Base-by-base conservation (phyloP, 1,140 invertebrate genomes). In the Chironomus tepperi region DNA sequence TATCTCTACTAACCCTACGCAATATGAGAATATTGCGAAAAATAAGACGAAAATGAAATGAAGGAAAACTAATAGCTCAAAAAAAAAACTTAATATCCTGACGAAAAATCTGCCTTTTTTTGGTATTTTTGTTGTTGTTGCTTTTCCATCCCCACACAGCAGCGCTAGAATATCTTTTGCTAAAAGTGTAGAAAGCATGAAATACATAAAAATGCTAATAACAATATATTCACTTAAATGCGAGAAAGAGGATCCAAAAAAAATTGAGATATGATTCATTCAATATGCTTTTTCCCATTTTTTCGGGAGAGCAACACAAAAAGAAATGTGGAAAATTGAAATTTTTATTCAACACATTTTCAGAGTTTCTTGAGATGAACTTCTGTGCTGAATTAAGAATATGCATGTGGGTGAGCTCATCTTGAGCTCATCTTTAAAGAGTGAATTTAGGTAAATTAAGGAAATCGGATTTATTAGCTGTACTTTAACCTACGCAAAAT, bases 31-130 rank as follows among this genome's bases (percentile, higher is more conserved):
- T 2, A 34, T 34, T 34, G 24, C 24, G 43, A 47, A 47, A 15
- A 47, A n/a, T n/a, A 15, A 57, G 47, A 57, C 47, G n/a, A 15
- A 15, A 47, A 57, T n/a, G n/a, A n/a, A n/a, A n/a, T n/a, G n/a
- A n/a, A n/a, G n/a, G n/a, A 70, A 70, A 70, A 70, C 65, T 70
- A 70, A 70, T 70, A 70, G 65, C 65, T 70, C 65, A 70, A 70
- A 57, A 34, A n/a, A n/a, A n/a, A 57, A 70, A 70, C 65, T 70
- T 70, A 70, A 70, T 70, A 70, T 70, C 65, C 65, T 70, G 65
- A 16, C n/a, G 18, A 70, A 57, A 57, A 3, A 15, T 57, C 47
- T 57, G 10, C 9, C 2, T 57, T n/a, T n/a, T n/a, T n/a, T n/a
- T n/a, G n/a, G n/a, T n/a, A n/a, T n/a, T n/a, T n/a, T n/a, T n/a